Percentiles rank a stretch among this genome's conserved stretches.
These are phyloP conservation scores for Brachypodius melanocephalos DNA, from an alignment of 2,113 vertebrate genomes.

Conservation along the genomic window DNA sequence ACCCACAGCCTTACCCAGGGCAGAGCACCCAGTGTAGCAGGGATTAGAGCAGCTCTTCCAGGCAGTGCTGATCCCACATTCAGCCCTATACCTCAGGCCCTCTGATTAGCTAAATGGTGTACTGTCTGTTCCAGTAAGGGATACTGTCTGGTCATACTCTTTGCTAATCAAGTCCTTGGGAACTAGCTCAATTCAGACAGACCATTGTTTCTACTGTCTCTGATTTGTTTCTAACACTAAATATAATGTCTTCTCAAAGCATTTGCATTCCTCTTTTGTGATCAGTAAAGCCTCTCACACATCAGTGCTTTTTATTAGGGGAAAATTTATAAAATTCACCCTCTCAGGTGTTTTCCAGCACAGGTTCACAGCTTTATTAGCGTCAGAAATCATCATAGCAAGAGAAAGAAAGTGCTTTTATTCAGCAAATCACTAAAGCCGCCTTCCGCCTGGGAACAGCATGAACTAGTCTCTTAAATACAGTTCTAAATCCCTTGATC, in stretches of 20 bases:
- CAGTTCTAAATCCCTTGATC: constrained; percentile 58
- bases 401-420: not conserved
- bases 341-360: not conserved
- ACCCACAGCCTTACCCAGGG: not conserved
- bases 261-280: not conserved
- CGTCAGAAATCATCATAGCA: not conserved
- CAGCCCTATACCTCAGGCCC: not conserved
- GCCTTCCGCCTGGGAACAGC: not conserved
- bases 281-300: not conserved
- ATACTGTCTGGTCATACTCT: not conserved
- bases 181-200: not conserved
- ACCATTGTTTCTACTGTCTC: not conserved
- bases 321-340: not conserved
- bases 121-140: not conserved
- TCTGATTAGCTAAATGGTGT: not conserved
- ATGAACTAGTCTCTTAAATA: constrained; percentile 49
- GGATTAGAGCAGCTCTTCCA: not conserved
- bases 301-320: not conserved
- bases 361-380: not conserved
- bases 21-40: not conserved
- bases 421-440: constrained; percentile 1
- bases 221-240: not conserved
- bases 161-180: not conserved
- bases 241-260: not conserved
- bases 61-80: not conserved